Base-by-base conservation (phyloP, 2,888 invertebrate species). In the Drosophila quinaria region DNA sequence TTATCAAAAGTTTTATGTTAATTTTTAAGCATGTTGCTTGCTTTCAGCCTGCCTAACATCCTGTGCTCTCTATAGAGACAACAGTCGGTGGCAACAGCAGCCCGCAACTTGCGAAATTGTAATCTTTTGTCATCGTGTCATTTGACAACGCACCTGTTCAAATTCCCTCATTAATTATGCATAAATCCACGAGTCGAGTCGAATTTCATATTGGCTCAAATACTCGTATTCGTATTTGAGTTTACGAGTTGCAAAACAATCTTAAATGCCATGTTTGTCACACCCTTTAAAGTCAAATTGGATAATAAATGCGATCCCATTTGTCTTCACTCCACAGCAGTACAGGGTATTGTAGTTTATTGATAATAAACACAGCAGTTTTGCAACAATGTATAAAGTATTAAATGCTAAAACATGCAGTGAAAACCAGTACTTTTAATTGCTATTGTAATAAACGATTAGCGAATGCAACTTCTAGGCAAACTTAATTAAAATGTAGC, bases 161-260 rank as follows among this genome's bases (percentile, higher is more conserved):
- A 70, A 85, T 91, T 91, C 91, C 88, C 91, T 89, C 81, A 91
- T 91, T 91, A 91, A 90, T 90, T 91, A 91, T 91, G 90, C 91
- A 90, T 73, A 80, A 90, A 77, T 83, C 70, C 78, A 13, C 47
- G 58, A 75, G 73, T 79, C 83, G 78, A 72, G 73, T 79, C 83
- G 78, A 72, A 86, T 91, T 81, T 80, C 72, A 78, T 83, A 83
- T 81, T 52, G 70, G 41, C 46, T 49, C 51, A 63, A 35, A 39
- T 29, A 29, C 25, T 25, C 25, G 25, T 5, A 25, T 25, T 25
- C 25, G 25, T 33, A 19, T 60, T 60, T n/a, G 25, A 50, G 41
- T 42, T 42, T 33, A 44, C 55, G 46, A 62, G 42, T 56, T 51
- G 41, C 25, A 39, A 33, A 63, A 63, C 46, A 58, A 61, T 60